Base-by-base conservation (phyloP, 2,113 vertebrate species). In the Oxyura jamaicensis region DNA sequence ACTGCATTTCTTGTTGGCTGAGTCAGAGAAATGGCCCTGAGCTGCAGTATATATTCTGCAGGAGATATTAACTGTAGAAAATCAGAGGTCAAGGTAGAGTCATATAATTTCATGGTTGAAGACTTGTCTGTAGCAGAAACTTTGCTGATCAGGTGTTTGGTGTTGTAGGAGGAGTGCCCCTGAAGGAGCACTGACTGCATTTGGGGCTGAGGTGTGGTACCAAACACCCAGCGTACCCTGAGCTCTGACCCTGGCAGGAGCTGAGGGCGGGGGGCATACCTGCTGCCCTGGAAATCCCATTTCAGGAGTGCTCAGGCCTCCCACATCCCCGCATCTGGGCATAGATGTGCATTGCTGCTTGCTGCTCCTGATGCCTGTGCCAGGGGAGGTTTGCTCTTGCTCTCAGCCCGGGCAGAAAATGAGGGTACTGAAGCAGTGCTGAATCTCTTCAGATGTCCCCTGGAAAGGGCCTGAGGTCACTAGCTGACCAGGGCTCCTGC, bases 21-120 rank as follows among this genome's bases (percentile, higher is more conserved):
- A 55, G 79, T 91, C 58, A 86, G 79, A 95, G 90, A 86, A 96
- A 85, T 48, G 91, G 88, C 93, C 84, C 82, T 3, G 21, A 90
- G 97, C 92, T 84, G 88, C 10, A 17, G 87, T 94, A 95, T 96
- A 71, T 93, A 66, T 95, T 95, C 95, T 86, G 59, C 13, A 67
- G 73, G 75, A 69, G 91, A 92, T 84, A 97, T 84, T 93, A 96
- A 88, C 93, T 94, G 93, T 73, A 91, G 84, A 93, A 96, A 96
- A 90, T 36, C 88, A 42, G 83, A 96, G 97, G 97, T 97, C 97
- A 95, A 93, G 56, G 59, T 1, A 92, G 86, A 95, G 96, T 87
- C 95, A 92, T 77, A 90, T 65, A 95, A 97, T 97, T 96, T 97
- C 96, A 97, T 94, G 97, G 96, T 39, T 97, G 97, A 96, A 89